Evolutionary conservation across 2,888 invertebrate genomes (phyloP).

Genomic region (Orthosia gothica): DNA sequence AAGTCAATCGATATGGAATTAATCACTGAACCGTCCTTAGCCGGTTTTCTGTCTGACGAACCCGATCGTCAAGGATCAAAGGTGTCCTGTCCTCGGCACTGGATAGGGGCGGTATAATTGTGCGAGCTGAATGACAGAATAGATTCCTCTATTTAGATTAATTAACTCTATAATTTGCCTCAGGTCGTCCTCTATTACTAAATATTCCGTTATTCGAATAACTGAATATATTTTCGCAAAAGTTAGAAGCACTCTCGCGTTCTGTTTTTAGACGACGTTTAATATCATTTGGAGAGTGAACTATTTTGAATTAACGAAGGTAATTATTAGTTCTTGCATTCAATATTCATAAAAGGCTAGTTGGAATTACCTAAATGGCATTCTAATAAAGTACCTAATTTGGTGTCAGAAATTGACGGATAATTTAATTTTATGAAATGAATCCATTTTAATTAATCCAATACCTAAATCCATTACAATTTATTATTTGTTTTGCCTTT

Average conservation of each 20-base stretch:
- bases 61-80: constrained; percentile 39
- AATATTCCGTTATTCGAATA: constrained; percentile 51
- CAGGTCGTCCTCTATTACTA: neutral
- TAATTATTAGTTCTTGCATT: constrained; percentile 15
- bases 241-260: constrained; percentile 18
- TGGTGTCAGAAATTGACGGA: neutral
- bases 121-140: constrained; percentile 7
- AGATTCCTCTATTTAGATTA: constrained; percentile 24
- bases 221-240: constrained; percentile 47
- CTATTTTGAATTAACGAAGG: constrained; percentile 15
- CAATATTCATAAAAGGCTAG: neutral
- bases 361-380: neutral
- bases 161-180: constrained; percentile 7
- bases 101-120: constrained; percentile 45
- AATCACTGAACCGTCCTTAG: constrained; percentile 13
- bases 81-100: constrained; percentile 4
- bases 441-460: neutral
- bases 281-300: constrained; percentile 20
- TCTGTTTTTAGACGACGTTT: constrained; percentile 30
- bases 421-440: neutral
- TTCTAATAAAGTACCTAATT: neutral
- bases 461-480: neutral
- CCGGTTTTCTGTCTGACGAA: constrained; percentile 11
- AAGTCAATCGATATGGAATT: constrained; percentile 4
- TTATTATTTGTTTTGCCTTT: neutral